Evolutionary conservation across 2,888 invertebrate genomes (phyloP), one percentile per base, ranked within the genome.

Genomic region (Azorinus chamasolen): DNA sequence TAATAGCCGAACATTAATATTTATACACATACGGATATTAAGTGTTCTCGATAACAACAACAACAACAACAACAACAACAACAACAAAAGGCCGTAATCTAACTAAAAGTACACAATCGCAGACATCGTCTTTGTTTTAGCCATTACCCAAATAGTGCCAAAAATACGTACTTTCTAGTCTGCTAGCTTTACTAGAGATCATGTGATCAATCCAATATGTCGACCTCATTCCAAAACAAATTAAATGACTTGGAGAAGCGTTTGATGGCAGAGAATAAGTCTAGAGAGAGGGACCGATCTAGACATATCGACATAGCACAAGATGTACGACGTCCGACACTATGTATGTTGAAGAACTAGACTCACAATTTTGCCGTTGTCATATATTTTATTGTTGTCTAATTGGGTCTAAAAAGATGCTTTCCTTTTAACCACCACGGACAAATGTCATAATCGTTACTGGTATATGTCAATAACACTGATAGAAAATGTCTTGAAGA

Each of bases 231-330:
- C 93, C 96, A 96, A 93, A 96, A 96, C 91, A 97, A 96, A 95
- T 95, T 97, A 92, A 95, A 96, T 94, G 96, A 95, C 92, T 95
- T 97, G 93, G 95, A 97, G 94, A 96, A 96, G 93, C 95, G 96
- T 90, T 94, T 97, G 88, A 95, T 95, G 93, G 95, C 95, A 92
- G 95, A 95, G 94, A 95, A 95, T 94, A 95, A 95, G 94, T 94
- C 94, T 88, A 92, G 93, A 92, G 95, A 94, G 92, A 94, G 94
- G 93, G 95, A 95, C 93, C 94, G 94, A 94, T 79, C 88, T 22
- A 83, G 88, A 72, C 90, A 91, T 72, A 85, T 88, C 64, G 93
- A 22, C 54, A 73, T 14, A 66, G 55, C 16, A 72, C 78, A 27
- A 54, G 59, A 48, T 51, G 69, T 32, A 32, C 32, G 32, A 25